Conservation (phyloP, 2,888 invertebrate species). For the Phyllotreta striolata region DNA sequence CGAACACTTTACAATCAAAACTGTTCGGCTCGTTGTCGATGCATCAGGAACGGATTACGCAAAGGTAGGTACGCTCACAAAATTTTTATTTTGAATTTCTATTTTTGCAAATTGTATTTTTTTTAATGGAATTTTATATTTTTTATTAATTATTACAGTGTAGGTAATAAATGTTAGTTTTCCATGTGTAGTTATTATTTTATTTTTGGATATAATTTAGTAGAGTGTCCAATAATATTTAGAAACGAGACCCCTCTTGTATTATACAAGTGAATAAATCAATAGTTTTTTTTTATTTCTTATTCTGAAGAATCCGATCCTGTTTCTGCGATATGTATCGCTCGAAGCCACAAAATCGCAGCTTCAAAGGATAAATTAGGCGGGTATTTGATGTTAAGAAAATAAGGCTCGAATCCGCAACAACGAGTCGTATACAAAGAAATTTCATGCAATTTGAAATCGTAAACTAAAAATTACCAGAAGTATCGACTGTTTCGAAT, state of each 20-base stretch:
- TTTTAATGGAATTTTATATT: background rate
- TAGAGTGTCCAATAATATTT: background rate
- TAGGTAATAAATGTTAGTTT: too few relatives aligned
- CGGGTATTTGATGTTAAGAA: constrained; percentile 11
- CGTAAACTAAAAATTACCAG: constrained; percentile 15
- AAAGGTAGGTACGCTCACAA: background rate
- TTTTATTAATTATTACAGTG: too few relatives aligned
- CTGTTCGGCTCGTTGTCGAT: constrained; percentile 9
- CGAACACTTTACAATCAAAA: constrained; percentile 21
- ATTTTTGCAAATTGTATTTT: background rate
- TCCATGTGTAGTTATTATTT: too few relatives aligned
- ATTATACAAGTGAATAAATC: background rate
- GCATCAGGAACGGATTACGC: constrained; percentile 1
- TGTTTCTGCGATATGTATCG: background rate
- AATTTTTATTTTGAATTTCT: background rate
- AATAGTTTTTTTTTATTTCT: background rate
- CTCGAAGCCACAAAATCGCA: constrained; percentile 10
- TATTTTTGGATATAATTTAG: too few relatives aligned
- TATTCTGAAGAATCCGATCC: background rate
- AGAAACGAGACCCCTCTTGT: background rate
- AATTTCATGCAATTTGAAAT: constrained; percentile 15
- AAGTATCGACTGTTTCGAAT: constrained; percentile 8
- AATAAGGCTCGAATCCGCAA: constrained; percentile 1
- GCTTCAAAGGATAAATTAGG: constrained; percentile 19
- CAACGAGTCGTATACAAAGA: constrained; percentile 10